Evolutionary conservation across 1,140 invertebrate species (phyloP).

Genomic region (Saccostrea echinata): DNA sequence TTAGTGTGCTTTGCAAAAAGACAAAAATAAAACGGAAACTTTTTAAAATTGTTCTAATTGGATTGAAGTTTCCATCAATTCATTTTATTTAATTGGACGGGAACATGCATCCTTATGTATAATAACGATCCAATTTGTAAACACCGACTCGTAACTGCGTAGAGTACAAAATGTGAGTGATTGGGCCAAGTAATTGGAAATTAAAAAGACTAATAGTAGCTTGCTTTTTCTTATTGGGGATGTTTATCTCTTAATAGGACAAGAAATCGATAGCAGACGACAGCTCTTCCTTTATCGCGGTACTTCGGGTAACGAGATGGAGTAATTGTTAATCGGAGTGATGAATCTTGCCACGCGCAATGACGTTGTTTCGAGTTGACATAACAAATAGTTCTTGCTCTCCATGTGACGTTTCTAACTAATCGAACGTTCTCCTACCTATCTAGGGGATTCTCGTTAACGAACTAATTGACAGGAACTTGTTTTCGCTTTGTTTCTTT

Average conservation of each 20-base stretch:
- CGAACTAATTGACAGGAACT: constrained; percentile 33
- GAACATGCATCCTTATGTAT: constrained; percentile 20
- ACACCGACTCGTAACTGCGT: constrained; percentile 12
- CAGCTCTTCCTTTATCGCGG: not conserved
- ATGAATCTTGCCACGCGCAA: constrained; percentile 10
- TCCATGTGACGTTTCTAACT: not conserved
- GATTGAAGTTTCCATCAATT: constrained; percentile 2
- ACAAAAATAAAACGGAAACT: not conserved
- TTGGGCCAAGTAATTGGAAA: constrained; percentile 46
- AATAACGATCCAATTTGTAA: constrained; percentile 43
- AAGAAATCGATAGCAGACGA: constrained; percentile 35
- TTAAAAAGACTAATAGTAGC: constrained; percentile 56
- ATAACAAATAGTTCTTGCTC: constrained; percentile 19
- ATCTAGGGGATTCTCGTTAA: constrained; percentile 14
- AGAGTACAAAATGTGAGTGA: constrained; percentile 14
- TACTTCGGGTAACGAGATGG: constrained; percentile 30
- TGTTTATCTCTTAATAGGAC: constrained; percentile 53
- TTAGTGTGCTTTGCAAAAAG: not conserved
- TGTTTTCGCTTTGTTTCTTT: not conserved
- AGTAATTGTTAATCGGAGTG: constrained; percentile 34
- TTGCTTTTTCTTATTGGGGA: constrained; percentile 47
- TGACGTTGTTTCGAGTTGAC: constrained; percentile 22
- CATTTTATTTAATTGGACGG: constrained; percentile 11
- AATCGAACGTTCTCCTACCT: constrained; percentile 13
- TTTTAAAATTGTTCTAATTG: not conserved